These are phyloP conservation scores for Pemphigus obesinymphae DNA, from an alignment of 1,140 invertebrate genomes.

Conservation along the genomic window DNA sequence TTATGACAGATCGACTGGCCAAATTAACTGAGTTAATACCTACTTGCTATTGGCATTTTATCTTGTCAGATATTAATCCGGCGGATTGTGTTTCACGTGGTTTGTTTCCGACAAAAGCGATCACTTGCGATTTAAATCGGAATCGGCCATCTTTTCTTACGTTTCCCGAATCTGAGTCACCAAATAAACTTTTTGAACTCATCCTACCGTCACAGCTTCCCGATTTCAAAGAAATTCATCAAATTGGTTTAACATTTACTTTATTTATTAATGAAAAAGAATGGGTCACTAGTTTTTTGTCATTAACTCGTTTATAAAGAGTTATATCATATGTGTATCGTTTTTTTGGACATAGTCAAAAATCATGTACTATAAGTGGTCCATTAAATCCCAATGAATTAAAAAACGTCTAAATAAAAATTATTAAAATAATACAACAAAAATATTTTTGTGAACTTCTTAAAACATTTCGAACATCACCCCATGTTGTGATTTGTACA, in stretches of 20 bases:
- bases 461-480: background rate
- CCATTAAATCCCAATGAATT: background rate
- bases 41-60: background rate
- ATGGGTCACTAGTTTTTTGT: background rate
- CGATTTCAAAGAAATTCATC: too few species aligned
- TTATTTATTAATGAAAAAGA: background rate
- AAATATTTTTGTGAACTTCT: background rate
- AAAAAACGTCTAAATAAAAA: too few species aligned
- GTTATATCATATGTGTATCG: background rate
- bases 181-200: too few species aligned
- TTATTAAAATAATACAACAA: background rate
- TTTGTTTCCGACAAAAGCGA: background rate
- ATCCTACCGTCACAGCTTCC: too few species aligned
- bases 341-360: background rate
- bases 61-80: background rate
- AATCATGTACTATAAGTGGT: background rate
- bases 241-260: background rate
- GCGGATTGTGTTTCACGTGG: background rate
- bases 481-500: background rate
- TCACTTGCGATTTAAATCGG: background rate
- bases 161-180: background rate
- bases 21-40: background rate
- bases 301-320: background rate
- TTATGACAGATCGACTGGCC: background rate
- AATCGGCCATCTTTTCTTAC: background rate